Base-by-base conservation (phyloP, 2,888 invertebrate genomes). In the Tanytarsus gracilentus region DNA sequence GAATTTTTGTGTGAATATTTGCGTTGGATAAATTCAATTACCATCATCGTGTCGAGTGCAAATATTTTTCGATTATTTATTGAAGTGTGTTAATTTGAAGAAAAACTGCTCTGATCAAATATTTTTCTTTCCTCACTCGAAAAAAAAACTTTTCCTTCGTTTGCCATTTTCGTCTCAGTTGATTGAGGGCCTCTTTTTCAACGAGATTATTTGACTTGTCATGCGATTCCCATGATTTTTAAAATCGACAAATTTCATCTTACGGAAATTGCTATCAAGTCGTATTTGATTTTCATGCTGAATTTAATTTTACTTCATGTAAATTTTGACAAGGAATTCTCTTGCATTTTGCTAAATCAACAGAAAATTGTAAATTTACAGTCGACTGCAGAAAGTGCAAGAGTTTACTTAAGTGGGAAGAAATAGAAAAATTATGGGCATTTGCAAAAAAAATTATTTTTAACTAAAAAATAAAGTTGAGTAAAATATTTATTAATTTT, bases 1-100 rank as follows among this genome's bases (percentile, higher is more conserved):
- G n/a, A n/a, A n/a, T n/a, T n/a, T n/a, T n/a, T n/a, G n/a, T n/a
- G n/a, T n/a, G n/a, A n/a, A n/a, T n/a, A n/a, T n/a, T n/a, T n/a
- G n/a, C n/a, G n/a, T n/a, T n/a, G n/a, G 51, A 27, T 36, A 53
- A 53, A 53, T 53, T 53, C 53, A 53, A 53, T 53, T 53, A 53
- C 53, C 14, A 9, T 30, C 29, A 33, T 53, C 53, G 53, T 33
- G 53, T 53, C 30, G 33, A 33, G 53, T 53, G 53, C 30, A 33
- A 53, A 53, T 33, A 53, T 53, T 53, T 53, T 53, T 23, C 30
- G 53, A 53, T 53, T 53, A 53, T 53, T 33, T 36, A 53, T 25
- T 30, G 53, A 36, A 53, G 53, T 53, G 53, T 53, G 25, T 30
- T 53, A 30, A 53, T 30, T 53, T 53, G 53, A 18, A 53, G 53